These are phyloP conservation scores for Busseola fusca DNA, from an alignment of 2,888 invertebrate species.

Conservation along the genomic window DNA sequence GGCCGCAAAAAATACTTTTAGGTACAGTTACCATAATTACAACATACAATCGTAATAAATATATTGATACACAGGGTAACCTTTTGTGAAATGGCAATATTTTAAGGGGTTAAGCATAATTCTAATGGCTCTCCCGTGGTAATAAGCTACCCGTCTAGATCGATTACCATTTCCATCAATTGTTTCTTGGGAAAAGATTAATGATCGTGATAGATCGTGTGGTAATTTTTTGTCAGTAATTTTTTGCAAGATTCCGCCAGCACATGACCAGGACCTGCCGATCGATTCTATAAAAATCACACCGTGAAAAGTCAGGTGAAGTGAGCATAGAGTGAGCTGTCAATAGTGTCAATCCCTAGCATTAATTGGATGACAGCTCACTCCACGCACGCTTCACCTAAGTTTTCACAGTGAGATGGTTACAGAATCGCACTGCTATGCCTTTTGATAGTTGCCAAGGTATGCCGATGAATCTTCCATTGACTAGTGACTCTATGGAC, in stretches of 20 bases:
- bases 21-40: neutral
- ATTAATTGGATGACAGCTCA: no score
- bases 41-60: neutral
- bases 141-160: neutral
- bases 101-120: neutral
- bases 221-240: no score
- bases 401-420: no score
- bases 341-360: no score
- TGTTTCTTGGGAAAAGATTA: neutral
- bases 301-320: no score
- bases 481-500: conserved; percentile 11
- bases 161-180: neutral
- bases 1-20: neutral
- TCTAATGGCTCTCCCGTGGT: neutral
- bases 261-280: no score
- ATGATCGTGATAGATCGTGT: neutral
- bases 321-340: no score
- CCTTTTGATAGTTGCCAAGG: no score
- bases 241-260: no score
- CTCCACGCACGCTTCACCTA: no score
- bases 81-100: neutral
- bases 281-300: no score
- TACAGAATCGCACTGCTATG: no score
- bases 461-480: conserved; percentile 18
- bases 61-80: neutral